Conservation (phyloP, 2,888 invertebrate genomes). For the Timema cristinae region DNA sequence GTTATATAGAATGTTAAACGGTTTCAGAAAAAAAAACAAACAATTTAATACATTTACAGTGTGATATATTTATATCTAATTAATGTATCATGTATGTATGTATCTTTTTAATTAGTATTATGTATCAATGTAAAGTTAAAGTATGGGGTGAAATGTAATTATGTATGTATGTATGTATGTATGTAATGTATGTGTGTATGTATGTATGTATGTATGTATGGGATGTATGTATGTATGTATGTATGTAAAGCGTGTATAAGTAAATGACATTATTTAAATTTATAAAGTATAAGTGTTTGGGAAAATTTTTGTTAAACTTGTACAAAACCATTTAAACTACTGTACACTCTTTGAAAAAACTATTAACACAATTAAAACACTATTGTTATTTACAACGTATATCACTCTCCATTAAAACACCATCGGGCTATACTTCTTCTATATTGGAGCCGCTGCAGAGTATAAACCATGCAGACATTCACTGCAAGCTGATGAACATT, state of each 20-base stretch:
- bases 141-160: not conserved
- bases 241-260: too few species aligned
- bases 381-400: not conserved
- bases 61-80: too few species aligned
- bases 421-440: not conserved
- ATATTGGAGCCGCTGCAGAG: too few species aligned
- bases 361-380: not conserved
- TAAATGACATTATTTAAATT: too few species aligned
- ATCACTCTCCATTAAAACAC: not conserved
- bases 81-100: too few species aligned
- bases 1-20: too few species aligned
- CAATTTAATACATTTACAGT: too few species aligned
- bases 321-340: not conserved
- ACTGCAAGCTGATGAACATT: not conserved
- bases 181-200: conserved; percentile 12
- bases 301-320: not conserved
- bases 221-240: conserved; percentile 10
- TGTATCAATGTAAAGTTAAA: conserved; percentile 17
- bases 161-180: too few species aligned
- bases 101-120: not conserved
- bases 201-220: conserved; percentile 13
- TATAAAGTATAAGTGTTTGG: not conserved
- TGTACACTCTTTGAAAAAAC: not conserved
- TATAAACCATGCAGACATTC: too few species aligned
- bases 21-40: too few species aligned